phyloP scores from a whole-genome alignment of 2,113 vertebrate species.

The Beaufortia kweichowensis region DNA sequence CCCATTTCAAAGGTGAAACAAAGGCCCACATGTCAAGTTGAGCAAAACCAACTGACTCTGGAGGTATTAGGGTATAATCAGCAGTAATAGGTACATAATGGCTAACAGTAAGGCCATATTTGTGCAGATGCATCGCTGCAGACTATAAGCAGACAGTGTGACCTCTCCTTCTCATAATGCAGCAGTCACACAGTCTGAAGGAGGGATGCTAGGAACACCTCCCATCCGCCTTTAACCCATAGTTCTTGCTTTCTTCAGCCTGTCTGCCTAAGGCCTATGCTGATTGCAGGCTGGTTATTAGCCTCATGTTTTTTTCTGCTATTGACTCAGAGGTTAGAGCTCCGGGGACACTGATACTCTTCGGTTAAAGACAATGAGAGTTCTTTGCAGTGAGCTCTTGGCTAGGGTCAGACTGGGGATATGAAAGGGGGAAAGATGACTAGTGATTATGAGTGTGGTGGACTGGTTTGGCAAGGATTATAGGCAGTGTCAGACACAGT shows the following conservation, averaged over 20 bases:
- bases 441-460: slow-evolving; percentile 50
- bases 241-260: slow-evolving; percentile 28
- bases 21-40: slow-evolving; percentile 89
- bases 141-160: slow-evolving; percentile 83
- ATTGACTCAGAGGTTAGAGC: slow-evolving; percentile 10
- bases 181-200: slow-evolving; percentile 60
- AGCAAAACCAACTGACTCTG: slow-evolving; percentile 93
- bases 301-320: slow-evolving; percentile 22
- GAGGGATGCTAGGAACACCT: slow-evolving; percentile 62
- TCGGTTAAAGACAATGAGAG: slow-evolving; percentile 51
- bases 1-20: slow-evolving; percentile 89
- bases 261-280: slow-evolving; percentile 18
- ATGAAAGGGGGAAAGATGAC: slow-evolving; percentile 59
- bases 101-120: slow-evolving; percentile 87
- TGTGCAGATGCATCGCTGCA: slow-evolving; percentile 84
- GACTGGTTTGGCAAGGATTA: slow-evolving; percentile 51
- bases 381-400: slow-evolving; percentile 48
- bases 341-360: slow-evolving; percentile 32
- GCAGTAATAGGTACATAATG: slow-evolving; percentile 98
- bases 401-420: slow-evolving; percentile 57
- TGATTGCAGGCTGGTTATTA: slow-evolving; percentile 21
- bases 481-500: slow-evolving; percentile 48
- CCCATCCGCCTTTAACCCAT: slow-evolving; percentile 50
- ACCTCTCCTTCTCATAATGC: slow-evolving; percentile 77
- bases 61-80: slow-evolving; percentile 95